Evolutionary conservation across 2,888 invertebrate genomes (phyloP).

Genomic region (Agrochola lychnidis): DNA sequence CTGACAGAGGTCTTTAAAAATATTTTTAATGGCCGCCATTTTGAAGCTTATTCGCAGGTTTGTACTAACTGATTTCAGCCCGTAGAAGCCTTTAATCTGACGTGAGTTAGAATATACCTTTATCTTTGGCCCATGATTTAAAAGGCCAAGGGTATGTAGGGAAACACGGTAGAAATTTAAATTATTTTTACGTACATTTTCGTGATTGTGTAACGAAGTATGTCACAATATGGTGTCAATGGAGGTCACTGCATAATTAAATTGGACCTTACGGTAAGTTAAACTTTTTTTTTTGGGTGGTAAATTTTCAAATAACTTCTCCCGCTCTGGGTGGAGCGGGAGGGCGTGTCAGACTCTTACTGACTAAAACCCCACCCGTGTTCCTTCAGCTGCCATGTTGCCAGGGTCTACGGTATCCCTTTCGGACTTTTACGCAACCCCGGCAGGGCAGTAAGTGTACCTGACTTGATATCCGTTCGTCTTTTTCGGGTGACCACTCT

Average conservation of each 20-base stretch:
- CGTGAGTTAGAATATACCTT: conserved; percentile 73
- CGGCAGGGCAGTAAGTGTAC: too few species aligned
- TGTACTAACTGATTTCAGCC: conserved; percentile 71
- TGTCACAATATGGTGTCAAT: conserved; percentile 12
- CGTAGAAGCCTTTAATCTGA: conserved; percentile 73
- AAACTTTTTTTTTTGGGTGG: too few species aligned
- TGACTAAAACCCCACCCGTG: too few species aligned
- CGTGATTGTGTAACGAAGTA: conserved; percentile 5
- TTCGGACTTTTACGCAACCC: too few species aligned
- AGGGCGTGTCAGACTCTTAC: too few species aligned
- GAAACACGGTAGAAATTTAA: conserved; percentile 46
- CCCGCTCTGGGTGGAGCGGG: too few species aligned
- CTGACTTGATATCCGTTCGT: too few species aligned
- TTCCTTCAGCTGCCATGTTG: too few species aligned
- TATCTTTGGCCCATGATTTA: conserved; percentile 74
- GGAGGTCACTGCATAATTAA: conserved; percentile 12
- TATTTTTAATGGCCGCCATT: conserved; percentile 69
- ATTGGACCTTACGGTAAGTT: background rate
- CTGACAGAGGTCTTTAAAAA: conserved; percentile 72
- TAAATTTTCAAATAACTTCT: too few species aligned
- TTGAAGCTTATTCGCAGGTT: conserved; percentile 65
- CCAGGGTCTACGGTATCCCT: too few species aligned
- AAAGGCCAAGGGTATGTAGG: conserved; percentile 48
- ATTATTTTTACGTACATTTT: conserved; percentile 20
- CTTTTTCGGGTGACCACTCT: too few species aligned